These are phyloP conservation scores for Pantherophis alleghaniensis DNA, from an alignment of 2,797 vertebrate genomes.

Conservation along the genomic window DNA sequence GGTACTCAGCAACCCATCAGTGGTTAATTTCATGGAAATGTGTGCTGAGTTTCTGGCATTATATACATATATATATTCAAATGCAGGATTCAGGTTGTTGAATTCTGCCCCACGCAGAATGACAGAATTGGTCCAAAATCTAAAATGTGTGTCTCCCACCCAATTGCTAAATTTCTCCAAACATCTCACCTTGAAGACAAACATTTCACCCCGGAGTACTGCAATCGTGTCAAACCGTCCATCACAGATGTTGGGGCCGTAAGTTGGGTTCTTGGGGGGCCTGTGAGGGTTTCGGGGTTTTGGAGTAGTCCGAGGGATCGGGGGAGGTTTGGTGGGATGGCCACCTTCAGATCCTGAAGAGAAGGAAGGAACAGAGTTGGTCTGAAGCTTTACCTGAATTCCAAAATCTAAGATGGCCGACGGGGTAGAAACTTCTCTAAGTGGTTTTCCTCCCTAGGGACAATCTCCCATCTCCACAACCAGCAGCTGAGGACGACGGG, in stretches of 20 bases:
- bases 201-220: slow-evolving; percentile 88
- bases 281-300: neutral
- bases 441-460: neutral
- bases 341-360: neutral
- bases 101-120: neutral
- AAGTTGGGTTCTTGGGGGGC: slow-evolving; percentile 63
- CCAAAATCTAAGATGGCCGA: neutral
- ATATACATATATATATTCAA: too few relatives aligned
- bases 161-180: neutral
- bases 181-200: slow-evolving; percentile 88
- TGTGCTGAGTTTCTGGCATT: neutral
- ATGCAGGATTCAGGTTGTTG: neutral
- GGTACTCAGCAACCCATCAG: neutral
- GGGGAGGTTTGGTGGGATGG: neutral
- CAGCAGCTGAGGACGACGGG: neutral
- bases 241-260: slow-evolving; percentile 85
- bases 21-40: neutral
- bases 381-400: neutral
- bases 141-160: accelerated
- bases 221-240: slow-evolving; percentile 91
- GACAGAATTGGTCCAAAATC: neutral
- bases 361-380: neutral
- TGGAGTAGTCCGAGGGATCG: neutral
- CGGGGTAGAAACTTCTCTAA: neutral
- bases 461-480: neutral